Percentiles rank a stretch among this genome's conserved stretches.
These are phyloP conservation scores for Odocoileus virginianus DNA, from an alignment of 2,113 vertebrate genomes.

Conservation along the genomic window DNA sequence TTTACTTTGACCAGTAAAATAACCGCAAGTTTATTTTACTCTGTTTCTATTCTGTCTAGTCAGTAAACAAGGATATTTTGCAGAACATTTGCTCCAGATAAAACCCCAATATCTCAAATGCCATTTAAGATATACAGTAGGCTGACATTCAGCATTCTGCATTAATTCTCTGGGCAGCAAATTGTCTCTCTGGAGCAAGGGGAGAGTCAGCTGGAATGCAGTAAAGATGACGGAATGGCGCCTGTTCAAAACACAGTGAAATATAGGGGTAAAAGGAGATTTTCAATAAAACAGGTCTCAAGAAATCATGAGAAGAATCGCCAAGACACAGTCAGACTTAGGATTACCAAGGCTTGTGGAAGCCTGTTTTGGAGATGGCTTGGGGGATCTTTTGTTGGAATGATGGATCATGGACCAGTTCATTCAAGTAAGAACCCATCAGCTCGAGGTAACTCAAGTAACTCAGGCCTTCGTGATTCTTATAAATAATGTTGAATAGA, in stretches of 20 bases:
- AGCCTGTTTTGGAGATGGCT: neutral
- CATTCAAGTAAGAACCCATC: neutral
- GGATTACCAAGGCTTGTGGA: neutral
- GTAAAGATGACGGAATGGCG: neutral
- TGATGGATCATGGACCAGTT: neutral
- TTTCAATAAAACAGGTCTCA: neutral
- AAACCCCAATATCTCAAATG: neutral
- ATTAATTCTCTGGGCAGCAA: neutral
- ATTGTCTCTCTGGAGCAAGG: neutral
- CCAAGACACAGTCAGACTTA: neutral
- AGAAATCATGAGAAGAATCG: neutral
- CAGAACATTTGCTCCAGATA: neutral
- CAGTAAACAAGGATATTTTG: constrained; percentile 1
- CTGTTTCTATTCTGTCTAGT: neutral
- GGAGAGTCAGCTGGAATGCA: neutral
- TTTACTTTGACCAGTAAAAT: neutral
- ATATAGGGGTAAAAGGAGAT: neutral
- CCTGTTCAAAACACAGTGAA: neutral
- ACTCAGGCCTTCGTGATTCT: neutral
- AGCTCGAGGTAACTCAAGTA: neutral
- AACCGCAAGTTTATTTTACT: neutral
- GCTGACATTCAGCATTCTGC: neutral
- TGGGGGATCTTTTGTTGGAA: neutral
- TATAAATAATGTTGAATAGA: neutral
- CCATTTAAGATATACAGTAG: neutral